Conservation (phyloP, 2,113 vertebrate species). For the Ceyx margarethae region DNA sequence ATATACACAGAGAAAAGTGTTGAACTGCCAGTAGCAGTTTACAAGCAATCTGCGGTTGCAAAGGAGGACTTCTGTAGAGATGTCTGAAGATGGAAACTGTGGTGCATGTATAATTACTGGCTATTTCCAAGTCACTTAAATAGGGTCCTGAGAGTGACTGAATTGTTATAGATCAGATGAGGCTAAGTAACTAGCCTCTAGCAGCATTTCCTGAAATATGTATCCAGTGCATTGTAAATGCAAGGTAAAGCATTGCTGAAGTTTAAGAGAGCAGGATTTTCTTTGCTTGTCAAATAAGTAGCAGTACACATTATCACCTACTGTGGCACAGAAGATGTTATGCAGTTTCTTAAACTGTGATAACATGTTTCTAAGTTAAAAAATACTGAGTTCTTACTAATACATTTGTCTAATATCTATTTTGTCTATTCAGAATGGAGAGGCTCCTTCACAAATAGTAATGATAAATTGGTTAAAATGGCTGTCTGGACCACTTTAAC, state of each 20-base stretch:
- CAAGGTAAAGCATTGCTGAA: background rate
- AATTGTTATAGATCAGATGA: background rate
- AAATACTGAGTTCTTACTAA: background rate
- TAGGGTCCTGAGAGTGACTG: background rate
- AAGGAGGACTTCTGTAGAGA: background rate
- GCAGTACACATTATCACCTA: accelerated
- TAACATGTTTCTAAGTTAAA: background rate
- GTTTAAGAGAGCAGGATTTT: background rate
- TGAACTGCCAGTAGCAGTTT: background rate
- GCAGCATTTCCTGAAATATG: background rate
- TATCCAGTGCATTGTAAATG: background rate
- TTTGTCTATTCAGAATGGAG: background rate
- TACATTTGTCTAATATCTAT: background rate
- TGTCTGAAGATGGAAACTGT: background rate
- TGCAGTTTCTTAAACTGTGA: background rate
- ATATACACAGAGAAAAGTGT: background rate
- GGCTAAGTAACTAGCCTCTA: background rate
- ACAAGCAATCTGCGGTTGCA: background rate
- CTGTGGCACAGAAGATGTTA: background rate
- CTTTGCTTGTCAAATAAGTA: background rate
- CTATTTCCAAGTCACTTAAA: background rate
- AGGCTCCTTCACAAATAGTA: background rate
- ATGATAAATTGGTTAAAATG: background rate
- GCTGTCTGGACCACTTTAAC: background rate
- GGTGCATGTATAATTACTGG: background rate